These are phyloP conservation scores for Pseudonaja textilis DNA, from an alignment of 2,113 vertebrate genomes.

Conservation along the genomic window DNA sequence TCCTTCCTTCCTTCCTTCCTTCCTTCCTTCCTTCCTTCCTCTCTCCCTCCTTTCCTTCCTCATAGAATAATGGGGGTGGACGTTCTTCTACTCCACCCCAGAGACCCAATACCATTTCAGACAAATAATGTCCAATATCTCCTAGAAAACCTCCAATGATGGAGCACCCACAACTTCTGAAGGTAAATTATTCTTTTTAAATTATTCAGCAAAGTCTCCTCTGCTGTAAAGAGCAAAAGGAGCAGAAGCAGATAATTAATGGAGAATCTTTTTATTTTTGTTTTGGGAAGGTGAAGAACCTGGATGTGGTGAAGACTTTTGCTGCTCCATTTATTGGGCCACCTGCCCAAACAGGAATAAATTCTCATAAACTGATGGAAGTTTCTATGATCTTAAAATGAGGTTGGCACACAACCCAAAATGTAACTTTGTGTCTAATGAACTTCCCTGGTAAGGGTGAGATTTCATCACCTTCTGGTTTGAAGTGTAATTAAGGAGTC, in stretches of 20 bases:
- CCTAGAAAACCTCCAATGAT: too few species aligned
- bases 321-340: background rate
- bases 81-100: background rate
- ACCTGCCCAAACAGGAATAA: background rate
- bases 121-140: too few species aligned
- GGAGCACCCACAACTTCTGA: too few species aligned
- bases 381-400: background rate
- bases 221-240: constrained; percentile 22
- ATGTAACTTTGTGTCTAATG: background rate
- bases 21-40: too few species aligned
- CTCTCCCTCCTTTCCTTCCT: too few species aligned
- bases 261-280: background rate
- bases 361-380: background rate
- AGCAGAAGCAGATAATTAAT: constrained; percentile 19
- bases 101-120: too few species aligned
- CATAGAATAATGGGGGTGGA: too few species aligned
- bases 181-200: too few species aligned
- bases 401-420: background rate
- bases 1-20: too few species aligned
- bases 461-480: background rate
- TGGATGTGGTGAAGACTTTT: background rate
- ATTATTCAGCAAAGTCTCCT: background rate
- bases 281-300: background rate
- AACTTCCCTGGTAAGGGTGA: background rate
- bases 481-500: background rate